Percentiles rank a stretch among this genome's conserved stretches.
phyloP scores from a whole-genome alignment of 1,140 invertebrate species.

The Temnothorax curvispinosus region DNA sequence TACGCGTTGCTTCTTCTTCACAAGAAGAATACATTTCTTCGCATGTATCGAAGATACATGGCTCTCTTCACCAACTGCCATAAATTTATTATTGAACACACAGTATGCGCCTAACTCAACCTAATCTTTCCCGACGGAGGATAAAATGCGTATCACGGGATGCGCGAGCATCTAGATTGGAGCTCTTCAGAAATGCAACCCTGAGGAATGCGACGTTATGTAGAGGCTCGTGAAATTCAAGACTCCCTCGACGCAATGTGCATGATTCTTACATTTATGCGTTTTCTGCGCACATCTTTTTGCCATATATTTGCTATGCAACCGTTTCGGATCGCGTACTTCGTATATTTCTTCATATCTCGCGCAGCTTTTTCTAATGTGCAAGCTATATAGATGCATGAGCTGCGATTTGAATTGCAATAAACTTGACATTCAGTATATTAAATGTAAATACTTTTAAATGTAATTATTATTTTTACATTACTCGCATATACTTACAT shows the following conservation, averaged over 20 bases:
- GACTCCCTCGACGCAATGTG: conserved; percentile 45
- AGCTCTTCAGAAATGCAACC: conserved; percentile 48
- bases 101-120: not conserved
- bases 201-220: conserved; percentile 44
- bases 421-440: not conserved
- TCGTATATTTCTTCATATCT: not conserved
- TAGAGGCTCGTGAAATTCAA: conserved; percentile 52
- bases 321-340: not conserved
- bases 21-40: too few species aligned
- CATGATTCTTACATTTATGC: conserved; percentile 55
- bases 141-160: conserved; percentile 44
- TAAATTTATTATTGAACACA: conserved; percentile 39
- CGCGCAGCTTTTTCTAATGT: not conserved
- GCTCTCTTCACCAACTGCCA: not conserved
- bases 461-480: not conserved
- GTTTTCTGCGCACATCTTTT: not conserved
- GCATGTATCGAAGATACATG: too few species aligned
- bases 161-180: conserved; percentile 41
- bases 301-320: not conserved
- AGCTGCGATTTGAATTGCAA: not conserved
- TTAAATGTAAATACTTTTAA: not conserved
- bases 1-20: not conserved
- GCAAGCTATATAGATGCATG: not conserved
- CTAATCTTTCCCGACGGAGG: conserved; percentile 20
- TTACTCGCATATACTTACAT: not conserved